A percentile compares a stretch with the other conserved stretches of the same genome.
Conservation (phyloP, 1,140 invertebrate species). For the Eriosoma lanigerum region DNA sequence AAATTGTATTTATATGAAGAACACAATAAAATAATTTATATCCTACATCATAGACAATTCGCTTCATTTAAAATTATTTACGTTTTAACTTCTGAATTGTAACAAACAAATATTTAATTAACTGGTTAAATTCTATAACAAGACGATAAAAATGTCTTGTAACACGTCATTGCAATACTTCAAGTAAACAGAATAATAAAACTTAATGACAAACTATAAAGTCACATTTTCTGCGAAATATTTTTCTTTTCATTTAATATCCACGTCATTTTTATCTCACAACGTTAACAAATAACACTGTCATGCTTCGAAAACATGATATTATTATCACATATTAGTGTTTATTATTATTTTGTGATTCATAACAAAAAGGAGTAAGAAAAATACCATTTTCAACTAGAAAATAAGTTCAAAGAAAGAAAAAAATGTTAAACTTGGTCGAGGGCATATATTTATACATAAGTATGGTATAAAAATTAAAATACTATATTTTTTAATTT, state of each 20-base stretch:
- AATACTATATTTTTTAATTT: too few species aligned
- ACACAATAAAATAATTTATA: too few species aligned
- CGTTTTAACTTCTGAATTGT: neutral
- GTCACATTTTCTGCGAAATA: neutral
- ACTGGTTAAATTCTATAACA: neutral
- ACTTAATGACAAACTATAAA: neutral
- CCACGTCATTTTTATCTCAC: slow-evolving; percentile 3
- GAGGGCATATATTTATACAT: too few species aligned
- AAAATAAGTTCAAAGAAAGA: neutral
- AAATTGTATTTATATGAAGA: too few species aligned
- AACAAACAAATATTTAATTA: neutral
- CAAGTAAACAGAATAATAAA: neutral
- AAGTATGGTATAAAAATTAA: too few species aligned
- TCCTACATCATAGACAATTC: neutral
- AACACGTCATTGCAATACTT: too few species aligned
- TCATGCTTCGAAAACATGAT: neutral
- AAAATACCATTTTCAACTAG: neutral
- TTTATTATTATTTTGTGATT: too few species aligned
- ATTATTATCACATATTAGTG: too few species aligned
- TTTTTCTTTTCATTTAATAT: slow-evolving; percentile 29
- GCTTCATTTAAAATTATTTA: neutral
- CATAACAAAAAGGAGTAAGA: neutral
- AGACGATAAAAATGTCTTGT: neutral
- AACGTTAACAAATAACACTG: slow-evolving; percentile 14
- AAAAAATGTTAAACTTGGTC: too few species aligned